Percentiles rank a stretch among this genome's conserved stretches.
These are phyloP conservation scores for Leucania comma DNA, from an alignment of 2,888 invertebrate species.

Conservation along the genomic window DNA sequence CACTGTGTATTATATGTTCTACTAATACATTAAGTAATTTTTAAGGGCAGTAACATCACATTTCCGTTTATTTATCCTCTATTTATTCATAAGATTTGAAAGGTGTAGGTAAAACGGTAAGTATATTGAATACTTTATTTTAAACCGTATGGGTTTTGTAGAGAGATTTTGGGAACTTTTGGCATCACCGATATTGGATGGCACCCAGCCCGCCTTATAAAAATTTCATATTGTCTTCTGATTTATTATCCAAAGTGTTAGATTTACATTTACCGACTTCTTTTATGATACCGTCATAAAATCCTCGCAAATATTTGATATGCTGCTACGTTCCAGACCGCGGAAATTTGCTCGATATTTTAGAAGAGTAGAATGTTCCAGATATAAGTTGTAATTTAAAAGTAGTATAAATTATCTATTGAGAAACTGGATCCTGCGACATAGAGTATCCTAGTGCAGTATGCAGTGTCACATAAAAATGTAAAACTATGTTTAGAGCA, in stretches of 20 bases:
- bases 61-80: too few species aligned
- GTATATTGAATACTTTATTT: background rate
- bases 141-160: background rate
- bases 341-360: slow-evolving; percentile 17
- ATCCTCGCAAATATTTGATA: slow-evolving; percentile 39
- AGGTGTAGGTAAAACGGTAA: background rate
- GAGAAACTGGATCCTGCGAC: too few species aligned
- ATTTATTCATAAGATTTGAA: background rate
- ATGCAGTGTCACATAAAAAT: too few species aligned
- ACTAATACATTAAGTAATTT: too few species aligned
- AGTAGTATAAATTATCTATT: too few species aligned
- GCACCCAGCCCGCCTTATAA: slow-evolving; percentile 23
- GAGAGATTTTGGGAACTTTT: background rate
- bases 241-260: slow-evolving; percentile 38
- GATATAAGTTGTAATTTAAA: slow-evolving; percentile 4
- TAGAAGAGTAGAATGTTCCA: background rate
- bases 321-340: slow-evolving; percentile 3
- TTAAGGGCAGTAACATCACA: too few species aligned
- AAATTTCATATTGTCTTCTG: slow-evolving; percentile 41
- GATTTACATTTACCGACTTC: slow-evolving; percentile 41
- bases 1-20: too few species aligned
- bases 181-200: slow-evolving; percentile 21
- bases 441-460: too few species aligned
- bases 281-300: slow-evolving; percentile 45
- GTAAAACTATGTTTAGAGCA: too few species aligned